phyloP scores from a whole-genome alignment of 2,113 vertebrate species.

The Dicaeum eximium region DNA sequence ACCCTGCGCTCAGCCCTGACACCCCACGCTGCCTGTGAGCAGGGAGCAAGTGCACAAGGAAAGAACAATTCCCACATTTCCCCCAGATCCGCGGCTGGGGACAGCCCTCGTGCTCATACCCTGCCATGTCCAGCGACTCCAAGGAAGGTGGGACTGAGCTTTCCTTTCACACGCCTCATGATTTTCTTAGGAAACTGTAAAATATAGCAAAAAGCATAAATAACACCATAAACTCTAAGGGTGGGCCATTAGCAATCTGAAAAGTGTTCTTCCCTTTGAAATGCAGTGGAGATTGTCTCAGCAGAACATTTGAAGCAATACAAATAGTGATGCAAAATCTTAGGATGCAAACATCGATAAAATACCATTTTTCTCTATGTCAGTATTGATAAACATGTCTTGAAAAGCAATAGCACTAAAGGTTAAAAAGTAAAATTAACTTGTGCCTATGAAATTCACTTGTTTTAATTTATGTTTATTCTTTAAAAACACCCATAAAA shows the following conservation, averaged over 20 bases:
- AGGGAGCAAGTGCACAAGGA: accelerated
- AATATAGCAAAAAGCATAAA: neutral
- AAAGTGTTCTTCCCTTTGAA: neutral
- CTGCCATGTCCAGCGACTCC: accelerated
- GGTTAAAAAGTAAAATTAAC: neutral
- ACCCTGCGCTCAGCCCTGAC: accelerated
- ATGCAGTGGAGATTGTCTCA: neutral
- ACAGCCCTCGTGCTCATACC: accelerated
- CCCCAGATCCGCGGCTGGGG: neutral
- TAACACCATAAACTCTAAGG: neutral
- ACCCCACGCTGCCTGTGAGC: accelerated
- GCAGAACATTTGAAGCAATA: neutral
- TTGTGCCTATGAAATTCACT: neutral
- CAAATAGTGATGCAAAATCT: neutral
- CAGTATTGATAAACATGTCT: neutral
- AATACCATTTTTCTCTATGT: neutral
- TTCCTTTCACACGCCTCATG: neutral
- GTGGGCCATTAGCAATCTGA: neutral
- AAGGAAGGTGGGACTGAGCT: neutral
- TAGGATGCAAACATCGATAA: neutral
- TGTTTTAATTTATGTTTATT: neutral
- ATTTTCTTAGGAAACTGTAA: neutral
- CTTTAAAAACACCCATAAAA: neutral
- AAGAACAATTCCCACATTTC: neutral
- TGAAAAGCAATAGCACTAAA: neutral